A percentile compares a stretch with the other conserved stretches of the same genome.
phyloP scores from a whole-genome alignment of 1,140 invertebrate genomes.

The Lamellibrachia luymesi region DNA sequence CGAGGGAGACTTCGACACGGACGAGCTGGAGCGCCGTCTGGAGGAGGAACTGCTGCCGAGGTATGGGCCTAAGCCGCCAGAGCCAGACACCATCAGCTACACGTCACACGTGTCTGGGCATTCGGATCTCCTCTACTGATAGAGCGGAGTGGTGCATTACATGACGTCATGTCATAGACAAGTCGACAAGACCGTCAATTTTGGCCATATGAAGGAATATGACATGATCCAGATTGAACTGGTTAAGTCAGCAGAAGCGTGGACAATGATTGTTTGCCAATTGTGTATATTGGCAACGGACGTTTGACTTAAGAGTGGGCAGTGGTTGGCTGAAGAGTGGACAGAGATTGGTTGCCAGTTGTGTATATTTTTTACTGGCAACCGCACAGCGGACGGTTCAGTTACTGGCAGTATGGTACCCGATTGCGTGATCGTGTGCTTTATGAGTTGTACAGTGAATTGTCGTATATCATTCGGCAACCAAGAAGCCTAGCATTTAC shows the following conservation, averaged over 20 bases:
- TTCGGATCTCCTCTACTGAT: constrained; percentile 16
- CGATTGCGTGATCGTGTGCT: not conserved
- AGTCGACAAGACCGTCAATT: not conserved
- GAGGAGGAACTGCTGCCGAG: constrained; percentile 12
- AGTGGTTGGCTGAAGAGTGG: not conserved
- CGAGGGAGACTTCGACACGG: constrained; percentile 12
- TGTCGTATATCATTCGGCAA: not conserved
- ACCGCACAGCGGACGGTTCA: not conserved
- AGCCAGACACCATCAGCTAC: constrained; percentile 21
- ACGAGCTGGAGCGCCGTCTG: constrained; percentile 8
- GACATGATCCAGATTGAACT: not conserved
- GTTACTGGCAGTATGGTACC: not conserved
- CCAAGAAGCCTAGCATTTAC: not conserved
- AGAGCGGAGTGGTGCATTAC: not conserved
- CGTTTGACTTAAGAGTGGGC: too few species aligned
- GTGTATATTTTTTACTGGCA: not conserved
- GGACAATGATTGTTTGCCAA: not conserved
- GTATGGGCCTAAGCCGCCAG: not conserved
- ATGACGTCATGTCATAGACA: not conserved
- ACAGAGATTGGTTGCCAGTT: not conserved
- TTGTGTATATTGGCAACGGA: not conserved
- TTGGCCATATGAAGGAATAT: too few species aligned
- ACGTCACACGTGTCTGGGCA: constrained; percentile 13
- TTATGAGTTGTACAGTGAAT: not conserved
- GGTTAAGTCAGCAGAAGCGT: not conserved